Conservation (phyloP, 2,888 invertebrate species). For the Epinotia ramella region DNA sequence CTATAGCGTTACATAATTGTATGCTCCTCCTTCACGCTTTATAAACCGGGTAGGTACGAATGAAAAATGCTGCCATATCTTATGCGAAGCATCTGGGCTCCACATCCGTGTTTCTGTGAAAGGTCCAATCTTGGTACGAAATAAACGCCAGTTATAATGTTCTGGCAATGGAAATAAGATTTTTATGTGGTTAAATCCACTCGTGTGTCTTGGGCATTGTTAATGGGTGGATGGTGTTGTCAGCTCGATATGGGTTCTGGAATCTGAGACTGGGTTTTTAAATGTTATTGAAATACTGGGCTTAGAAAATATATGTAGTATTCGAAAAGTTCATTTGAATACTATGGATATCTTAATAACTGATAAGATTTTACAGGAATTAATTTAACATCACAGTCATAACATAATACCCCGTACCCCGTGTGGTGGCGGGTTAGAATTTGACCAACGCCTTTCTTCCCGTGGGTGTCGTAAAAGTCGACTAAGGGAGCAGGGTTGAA, state of each 20-base stretch:
- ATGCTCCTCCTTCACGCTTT: background rate
- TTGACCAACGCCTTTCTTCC: no score
- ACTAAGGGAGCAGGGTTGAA: no score
- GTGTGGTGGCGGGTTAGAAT: no score
- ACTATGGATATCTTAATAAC: no score
- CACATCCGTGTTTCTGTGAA: background rate
- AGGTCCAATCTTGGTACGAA: background rate
- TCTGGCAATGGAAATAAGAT: background rate
- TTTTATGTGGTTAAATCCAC: slow-evolving; percentile 23
- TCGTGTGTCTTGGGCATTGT: slow-evolving; percentile 15
- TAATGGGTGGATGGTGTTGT: background rate
- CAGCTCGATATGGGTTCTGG: slow-evolving; percentile 1
- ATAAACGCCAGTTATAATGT: background rate
- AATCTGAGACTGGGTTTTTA: background rate
- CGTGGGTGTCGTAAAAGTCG: no score
- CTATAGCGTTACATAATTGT: background rate
- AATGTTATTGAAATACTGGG: no score
- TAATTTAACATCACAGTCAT: no score
- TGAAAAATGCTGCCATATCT: slow-evolving; percentile 40
- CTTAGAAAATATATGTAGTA: no score
- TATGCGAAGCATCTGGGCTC: slow-evolving; percentile 25
- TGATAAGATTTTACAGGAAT: no score
- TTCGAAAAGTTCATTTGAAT: no score
- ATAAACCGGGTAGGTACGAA: slow-evolving; percentile 27
- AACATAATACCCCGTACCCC: no score